Percentiles rank a stretch among this genome's conserved stretches.
These are phyloP conservation scores for Meriones unguiculatus DNA, from an alignment of 2,113 vertebrate species.

Conservation along the genomic window DNA sequence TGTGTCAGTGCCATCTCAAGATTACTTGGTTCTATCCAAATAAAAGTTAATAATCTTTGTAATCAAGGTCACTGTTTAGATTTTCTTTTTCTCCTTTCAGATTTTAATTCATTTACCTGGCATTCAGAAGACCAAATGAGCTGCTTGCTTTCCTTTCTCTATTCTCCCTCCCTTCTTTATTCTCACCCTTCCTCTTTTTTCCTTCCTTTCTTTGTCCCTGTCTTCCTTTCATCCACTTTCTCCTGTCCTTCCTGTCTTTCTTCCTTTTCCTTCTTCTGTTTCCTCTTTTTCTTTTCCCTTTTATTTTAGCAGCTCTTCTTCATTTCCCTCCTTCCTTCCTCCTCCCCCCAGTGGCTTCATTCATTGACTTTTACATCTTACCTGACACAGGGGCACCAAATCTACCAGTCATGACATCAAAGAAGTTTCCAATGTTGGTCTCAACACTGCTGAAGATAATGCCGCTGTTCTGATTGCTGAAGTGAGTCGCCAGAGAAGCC, in stretches of 20 bases:
- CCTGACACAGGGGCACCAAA: slow-evolving; percentile 91
- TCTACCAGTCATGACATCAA: slow-evolving; percentile 92
- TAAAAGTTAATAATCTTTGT: slow-evolving; percentile 15
- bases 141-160: not conserved
- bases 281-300: not conserved
- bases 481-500: slow-evolving; percentile 92
- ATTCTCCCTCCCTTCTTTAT: not conserved
- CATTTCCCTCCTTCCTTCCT: no score
- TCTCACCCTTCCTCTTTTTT: rapidly evolving
- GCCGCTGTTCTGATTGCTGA: slow-evolving; percentile 92
- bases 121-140: not conserved
- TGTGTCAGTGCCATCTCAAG: not conserved
- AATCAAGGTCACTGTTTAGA: not conserved
- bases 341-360: not conserved
- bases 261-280: no score
- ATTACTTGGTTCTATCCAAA: slow-evolving; percentile 25
- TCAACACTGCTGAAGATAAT: slow-evolving; percentile 93
- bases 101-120: slow-evolving; percentile 33
- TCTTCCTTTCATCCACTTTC: not conserved
- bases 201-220: not conserved
- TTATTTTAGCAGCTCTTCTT: not conserved
- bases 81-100: not conserved
- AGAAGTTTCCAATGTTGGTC: slow-evolving; percentile 91
- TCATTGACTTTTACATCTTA: slow-evolving; percentile 75
- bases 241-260: rapidly evolving